Evolutionary conservation across 1,140 invertebrate species (phyloP).

Genomic region (Physella acuta): DNA sequence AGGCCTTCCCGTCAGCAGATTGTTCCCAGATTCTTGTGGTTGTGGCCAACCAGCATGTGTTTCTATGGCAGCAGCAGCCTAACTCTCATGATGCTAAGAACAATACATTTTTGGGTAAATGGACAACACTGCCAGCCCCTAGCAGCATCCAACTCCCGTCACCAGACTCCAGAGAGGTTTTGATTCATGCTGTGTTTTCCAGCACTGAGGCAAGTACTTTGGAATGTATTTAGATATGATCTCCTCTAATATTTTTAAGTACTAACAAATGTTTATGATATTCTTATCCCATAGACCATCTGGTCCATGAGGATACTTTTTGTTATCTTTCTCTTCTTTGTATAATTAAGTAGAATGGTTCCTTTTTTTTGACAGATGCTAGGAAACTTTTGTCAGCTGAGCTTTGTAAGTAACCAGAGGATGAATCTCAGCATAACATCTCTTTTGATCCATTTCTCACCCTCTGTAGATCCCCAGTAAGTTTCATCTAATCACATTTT

Average conservation of each 20-base stretch:
- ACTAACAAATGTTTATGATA: no score
- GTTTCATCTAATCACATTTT: no score
- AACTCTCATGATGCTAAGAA: constrained; percentile 34
- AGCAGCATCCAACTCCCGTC: constrained; percentile 38
- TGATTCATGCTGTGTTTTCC: constrained; percentile 44
- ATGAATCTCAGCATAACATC: constrained; percentile 39
- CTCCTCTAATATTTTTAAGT: no score
- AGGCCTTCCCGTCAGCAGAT: constrained; percentile 47
- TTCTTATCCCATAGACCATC: no score
- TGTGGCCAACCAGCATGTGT: constrained; percentile 36
- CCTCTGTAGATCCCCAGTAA: no score
- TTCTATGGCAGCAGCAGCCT: constrained; percentile 49
- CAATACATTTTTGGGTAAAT: constrained; percentile 43
- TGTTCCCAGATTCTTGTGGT: constrained; percentile 46
- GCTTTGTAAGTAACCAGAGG: constrained; percentile 41
- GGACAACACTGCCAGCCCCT: constrained; percentile 44
- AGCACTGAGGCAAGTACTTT: constrained; percentile 44
- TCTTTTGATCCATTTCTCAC: constrained; percentile 43
- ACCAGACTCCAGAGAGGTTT: constrained; percentile 36
- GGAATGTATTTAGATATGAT: no score
- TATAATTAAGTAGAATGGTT: constrained; percentile 1
- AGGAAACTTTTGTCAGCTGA: constrained; percentile 46
- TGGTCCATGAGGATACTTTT: not conserved
- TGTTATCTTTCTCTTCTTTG: not conserved
- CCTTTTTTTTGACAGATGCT: constrained; percentile 32